Evolutionary conservation across 2,888 invertebrate genomes (phyloP).

Genomic region (Orthonychiurus folsomi): DNA sequence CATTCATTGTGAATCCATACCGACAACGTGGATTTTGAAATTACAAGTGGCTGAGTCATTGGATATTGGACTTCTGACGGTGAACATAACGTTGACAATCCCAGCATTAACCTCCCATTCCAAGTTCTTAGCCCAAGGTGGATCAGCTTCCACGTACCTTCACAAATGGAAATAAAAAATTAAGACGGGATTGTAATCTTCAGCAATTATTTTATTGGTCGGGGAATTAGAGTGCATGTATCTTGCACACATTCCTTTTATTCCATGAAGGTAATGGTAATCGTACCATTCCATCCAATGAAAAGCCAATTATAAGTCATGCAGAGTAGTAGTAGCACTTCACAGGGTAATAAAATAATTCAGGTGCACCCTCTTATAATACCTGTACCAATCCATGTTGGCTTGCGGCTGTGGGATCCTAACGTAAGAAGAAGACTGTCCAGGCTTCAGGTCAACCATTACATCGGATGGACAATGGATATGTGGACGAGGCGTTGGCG

Average conservation of each 20-base stretch:
- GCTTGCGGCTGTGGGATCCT: constrained; percentile 53
- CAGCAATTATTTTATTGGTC: neutral
- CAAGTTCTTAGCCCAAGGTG: constrained; percentile 55
- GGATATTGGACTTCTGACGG: constrained; percentile 51
- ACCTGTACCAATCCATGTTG: constrained; percentile 58
- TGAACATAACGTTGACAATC: constrained; percentile 48
- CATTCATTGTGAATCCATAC: too few relatives aligned
- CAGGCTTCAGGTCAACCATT: constrained; percentile 50
- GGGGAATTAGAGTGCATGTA: neutral
- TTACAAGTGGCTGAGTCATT: constrained; percentile 53
- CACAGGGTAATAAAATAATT: constrained; percentile 3
- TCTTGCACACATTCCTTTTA: neutral
- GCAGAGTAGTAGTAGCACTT: neutral
- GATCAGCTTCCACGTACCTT: constrained; percentile 54
- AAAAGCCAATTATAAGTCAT: neutral
- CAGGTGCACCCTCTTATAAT: constrained; percentile 29
- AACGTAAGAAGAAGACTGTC: constrained; percentile 48
- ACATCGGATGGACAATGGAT: constrained; percentile 58
- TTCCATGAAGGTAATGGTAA: neutral
- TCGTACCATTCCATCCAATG: neutral
- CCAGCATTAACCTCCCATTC: constrained; percentile 54
- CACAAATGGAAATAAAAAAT: constrained; percentile 13
- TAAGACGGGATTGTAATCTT: neutral
- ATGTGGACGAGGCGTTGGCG: constrained; percentile 47
- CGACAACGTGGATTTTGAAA: constrained; percentile 53